A percentile compares a stretch with the other conserved stretches of the same genome.
Conservation (phyloP, 2,888 invertebrate species). For the Ectobius pallidus region DNA sequence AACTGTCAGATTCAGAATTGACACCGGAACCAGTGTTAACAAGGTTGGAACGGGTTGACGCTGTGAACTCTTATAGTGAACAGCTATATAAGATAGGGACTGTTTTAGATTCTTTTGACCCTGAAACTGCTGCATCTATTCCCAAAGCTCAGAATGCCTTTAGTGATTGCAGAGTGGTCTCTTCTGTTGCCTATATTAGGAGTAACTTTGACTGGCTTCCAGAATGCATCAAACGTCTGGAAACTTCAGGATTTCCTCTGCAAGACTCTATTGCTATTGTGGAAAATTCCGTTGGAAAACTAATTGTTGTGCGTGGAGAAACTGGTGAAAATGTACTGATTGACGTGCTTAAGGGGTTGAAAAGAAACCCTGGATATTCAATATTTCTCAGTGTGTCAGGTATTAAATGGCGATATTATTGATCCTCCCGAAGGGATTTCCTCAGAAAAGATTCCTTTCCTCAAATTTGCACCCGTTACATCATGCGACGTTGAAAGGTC, state of each 20-base stretch:
- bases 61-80: not conserved
- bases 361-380: not conserved
- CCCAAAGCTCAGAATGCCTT: not conserved
- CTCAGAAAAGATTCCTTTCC: too few species aligned
- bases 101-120: too few species aligned
- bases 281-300: not conserved
- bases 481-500: too few species aligned
- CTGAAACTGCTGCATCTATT: not conserved
- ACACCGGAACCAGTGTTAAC: too few species aligned
- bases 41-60: too few species aligned
- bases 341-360: not conserved
- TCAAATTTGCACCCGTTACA: too few species aligned
- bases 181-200: not conserved
- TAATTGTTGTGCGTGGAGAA: not conserved
- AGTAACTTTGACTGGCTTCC: not conserved
- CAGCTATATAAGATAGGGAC: too few species aligned
- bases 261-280: not conserved
- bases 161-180: not conserved
- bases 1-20: too few species aligned
- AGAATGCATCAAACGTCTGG: not conserved
- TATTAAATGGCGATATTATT: too few species aligned
- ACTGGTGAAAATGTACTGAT: not conserved
- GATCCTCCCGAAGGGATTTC: too few species aligned
- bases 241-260: not conserved
- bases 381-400: too few species aligned